Evolutionary conservation across 2,113 vertebrate species (phyloP).

Genomic region (Dromaius novaehollandiae): DNA sequence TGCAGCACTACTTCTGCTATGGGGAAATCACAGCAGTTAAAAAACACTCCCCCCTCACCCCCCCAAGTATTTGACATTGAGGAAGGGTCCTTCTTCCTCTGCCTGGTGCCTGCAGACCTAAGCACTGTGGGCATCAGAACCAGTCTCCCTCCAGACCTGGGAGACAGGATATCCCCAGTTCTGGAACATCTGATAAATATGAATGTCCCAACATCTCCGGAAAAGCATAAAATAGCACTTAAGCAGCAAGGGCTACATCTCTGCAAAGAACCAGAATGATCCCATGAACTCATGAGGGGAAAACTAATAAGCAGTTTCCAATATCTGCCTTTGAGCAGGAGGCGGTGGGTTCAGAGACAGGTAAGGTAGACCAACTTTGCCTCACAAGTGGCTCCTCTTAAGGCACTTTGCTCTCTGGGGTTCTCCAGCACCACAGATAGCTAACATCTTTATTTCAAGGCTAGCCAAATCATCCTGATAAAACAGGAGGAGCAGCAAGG

Average conservation of each 20-base stretch:
- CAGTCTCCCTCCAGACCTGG: background rate
- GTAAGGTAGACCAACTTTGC: background rate
- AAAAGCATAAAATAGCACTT: background rate
- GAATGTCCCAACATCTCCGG: background rate
- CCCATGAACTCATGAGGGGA: background rate
- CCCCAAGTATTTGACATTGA: background rate
- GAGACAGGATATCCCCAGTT: background rate
- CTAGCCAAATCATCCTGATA: background rate
- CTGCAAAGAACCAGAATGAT: background rate
- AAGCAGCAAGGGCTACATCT: background rate
- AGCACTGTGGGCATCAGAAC: background rate
- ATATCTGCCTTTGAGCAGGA: background rate
- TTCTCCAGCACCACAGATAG: background rate
- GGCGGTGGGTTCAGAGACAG: background rate
- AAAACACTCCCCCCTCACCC: background rate
- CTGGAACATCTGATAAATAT: background rate
- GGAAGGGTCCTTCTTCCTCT: background rate
- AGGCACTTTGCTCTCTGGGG: background rate
- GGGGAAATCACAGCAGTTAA: background rate
- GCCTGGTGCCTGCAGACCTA: background rate
- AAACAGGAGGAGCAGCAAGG: background rate
- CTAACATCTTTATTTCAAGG: background rate
- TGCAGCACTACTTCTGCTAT: background rate
- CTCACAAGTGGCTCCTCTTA: background rate
- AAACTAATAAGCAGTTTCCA: background rate